Evolutionary conservation across 2,797 vertebrate species (phyloP), one percentile per base, ranked within the genome.

Genomic region (Enteromius fasciolatus): DNA sequence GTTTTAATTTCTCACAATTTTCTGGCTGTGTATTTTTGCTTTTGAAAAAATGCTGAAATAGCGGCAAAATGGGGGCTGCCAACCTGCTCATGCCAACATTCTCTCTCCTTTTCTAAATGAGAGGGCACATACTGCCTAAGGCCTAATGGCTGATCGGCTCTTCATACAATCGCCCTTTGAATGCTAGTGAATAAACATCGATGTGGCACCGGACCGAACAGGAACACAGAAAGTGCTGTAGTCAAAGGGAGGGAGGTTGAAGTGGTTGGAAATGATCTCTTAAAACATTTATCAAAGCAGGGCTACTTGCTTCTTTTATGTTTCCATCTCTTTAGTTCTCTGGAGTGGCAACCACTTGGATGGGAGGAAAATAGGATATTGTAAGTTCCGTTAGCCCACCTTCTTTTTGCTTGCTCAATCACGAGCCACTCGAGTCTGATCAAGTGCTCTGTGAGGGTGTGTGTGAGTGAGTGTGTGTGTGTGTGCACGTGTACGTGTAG

Each of bases 141-240:
- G 94, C 91, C 91, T 94, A 94, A 94, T 94, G 94, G 94, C 94
- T 94, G 93, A 95, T 93, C 89, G 93, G 92, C 92, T 93, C 90
- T 91, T 91, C 92, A 94, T 78, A 93, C 94, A 94, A 94, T 94
- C 91, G 90, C 89, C 92, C 94, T 94, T 95, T 94, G 94, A 95
- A 94, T 94, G 92, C 92, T 92, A 94, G 84, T 94, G 92, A 95
- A 95, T 95, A 95, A 95, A 94, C 93, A 95, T 94, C 92, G 93
- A 84, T 92, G 92, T 89, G 88, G 91, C 93, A 91, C 90, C 91
- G 92, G 87, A 89, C 91, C 89, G 90, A 94, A 93, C 91, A 93
- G 91, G 92, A 92, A 92, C 92, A 93, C 91, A 91, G 92, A 93
- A 91, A 93, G 90, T 92, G 90, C 85, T 89, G 88, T 89, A 79